A percentile compares a stretch with the other conserved stretches of the same genome.
phyloP scores from a whole-genome alignment of 1,140 invertebrate species.

The Schlechtendalia chinensis region DNA sequence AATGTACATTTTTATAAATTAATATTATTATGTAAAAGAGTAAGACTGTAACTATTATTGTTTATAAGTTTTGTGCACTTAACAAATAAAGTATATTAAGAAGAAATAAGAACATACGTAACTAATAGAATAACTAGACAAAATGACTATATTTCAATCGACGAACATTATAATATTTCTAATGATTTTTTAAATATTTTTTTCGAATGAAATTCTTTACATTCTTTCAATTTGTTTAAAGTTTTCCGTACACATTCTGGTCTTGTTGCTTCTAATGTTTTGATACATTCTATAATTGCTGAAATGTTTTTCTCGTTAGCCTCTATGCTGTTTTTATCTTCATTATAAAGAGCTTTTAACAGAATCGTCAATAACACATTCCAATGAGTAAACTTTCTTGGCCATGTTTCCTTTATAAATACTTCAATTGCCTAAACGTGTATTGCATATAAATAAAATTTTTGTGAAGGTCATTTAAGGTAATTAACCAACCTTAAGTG shows the following conservation, averaged over 20 bases:
- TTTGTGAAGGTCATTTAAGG: background rate
- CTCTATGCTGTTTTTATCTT: background rate
- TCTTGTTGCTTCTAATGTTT: constrained; percentile 2
- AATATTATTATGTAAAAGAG: too few species aligned
- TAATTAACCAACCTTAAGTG: background rate
- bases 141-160: background rate
- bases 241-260: background rate
- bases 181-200: constrained; percentile 16
- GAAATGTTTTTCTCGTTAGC: constrained; percentile 4
- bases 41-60: too few species aligned
- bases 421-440: constrained; percentile 27
- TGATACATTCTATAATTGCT: constrained; percentile 32
- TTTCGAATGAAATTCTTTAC: constrained; percentile 17
- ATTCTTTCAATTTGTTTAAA: constrained; percentile 30
- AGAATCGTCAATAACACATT: constrained; percentile 20
- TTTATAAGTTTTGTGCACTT: too few species aligned
- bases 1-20: too few species aligned
- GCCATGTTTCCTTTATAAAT: constrained; percentile 27
- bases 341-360: constrained; percentile 39
- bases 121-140: background rate
- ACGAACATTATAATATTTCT: background rate
- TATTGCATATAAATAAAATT: background rate
- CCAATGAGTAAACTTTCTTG: constrained; percentile 24
- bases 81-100: too few species aligned
- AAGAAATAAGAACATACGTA: too few species aligned